Conservation (phyloP, 2,113 vertebrate genomes). For the Phrynocephalus versicolor region DNA sequence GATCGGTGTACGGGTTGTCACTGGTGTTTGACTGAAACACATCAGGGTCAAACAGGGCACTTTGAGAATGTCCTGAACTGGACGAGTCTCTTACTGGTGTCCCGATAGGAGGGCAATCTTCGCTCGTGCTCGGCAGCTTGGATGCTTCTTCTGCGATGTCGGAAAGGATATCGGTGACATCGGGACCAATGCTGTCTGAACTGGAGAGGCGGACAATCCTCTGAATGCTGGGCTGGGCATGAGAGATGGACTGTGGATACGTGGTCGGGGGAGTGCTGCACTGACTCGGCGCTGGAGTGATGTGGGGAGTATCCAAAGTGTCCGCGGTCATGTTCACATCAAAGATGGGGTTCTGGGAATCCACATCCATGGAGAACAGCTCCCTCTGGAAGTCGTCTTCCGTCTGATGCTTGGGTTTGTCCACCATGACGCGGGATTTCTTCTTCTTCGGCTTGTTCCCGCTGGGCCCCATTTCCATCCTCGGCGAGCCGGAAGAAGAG, state of each 20-base stretch:
- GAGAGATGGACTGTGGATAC: constrained; percentile 77
- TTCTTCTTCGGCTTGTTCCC: constrained; percentile 93
- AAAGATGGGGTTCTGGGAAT: constrained; percentile 96
- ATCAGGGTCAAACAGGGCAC: constrained; percentile 93
- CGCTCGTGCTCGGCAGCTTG: constrained; percentile 81
- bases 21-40: constrained; percentile 92
- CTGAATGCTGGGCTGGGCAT: constrained; percentile 81
- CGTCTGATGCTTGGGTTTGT: constrained; percentile 88
- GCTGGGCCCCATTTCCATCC: constrained; percentile 79
- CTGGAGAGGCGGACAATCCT: constrained; percentile 93
- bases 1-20: constrained; percentile 93
- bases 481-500: constrained; percentile 92
- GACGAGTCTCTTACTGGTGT: constrained; percentile 96
- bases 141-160: constrained; percentile 95
- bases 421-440: constrained; percentile 81
- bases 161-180: constrained; percentile 95
- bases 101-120: constrained; percentile 89
- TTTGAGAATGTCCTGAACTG: constrained; percentile 93
- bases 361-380: constrained; percentile 97
- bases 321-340: constrained; percentile 94
- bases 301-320: constrained; percentile 93
- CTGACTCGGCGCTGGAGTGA: constrained; percentile 95
- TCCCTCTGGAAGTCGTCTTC: constrained; percentile 98
- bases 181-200: constrained; percentile 94
- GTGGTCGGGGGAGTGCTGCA: constrained; percentile 93